Evolutionary conservation across 2,113 vertebrate species (phyloP).

Genomic region (Mesocricetus auratus): DNA sequence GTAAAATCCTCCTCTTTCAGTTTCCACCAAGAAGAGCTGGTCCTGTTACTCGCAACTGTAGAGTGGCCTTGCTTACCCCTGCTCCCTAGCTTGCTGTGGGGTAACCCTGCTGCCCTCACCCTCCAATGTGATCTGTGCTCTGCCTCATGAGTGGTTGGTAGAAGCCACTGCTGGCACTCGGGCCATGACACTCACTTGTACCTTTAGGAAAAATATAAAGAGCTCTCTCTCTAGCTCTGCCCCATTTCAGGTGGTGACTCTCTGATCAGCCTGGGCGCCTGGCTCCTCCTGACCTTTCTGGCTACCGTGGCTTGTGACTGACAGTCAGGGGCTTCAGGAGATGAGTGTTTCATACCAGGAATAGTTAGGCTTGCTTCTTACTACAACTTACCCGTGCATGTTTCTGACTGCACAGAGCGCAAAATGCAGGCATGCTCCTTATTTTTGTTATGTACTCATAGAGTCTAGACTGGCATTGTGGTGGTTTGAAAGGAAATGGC

Average conservation of each 20-base stretch:
- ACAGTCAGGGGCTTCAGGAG: neutral
- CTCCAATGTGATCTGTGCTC: no score
- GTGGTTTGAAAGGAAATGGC: no score
- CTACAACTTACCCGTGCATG: no score
- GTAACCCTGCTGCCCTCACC: neutral
- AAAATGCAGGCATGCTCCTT: neutral
- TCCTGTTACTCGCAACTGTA: neutral
- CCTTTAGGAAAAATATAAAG: neutral
- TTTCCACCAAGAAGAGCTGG: neutral
- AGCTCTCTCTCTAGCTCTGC: neutral
- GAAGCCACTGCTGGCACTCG: no score
- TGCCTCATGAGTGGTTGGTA: neutral
- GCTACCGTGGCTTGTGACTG: rapidly evolving
- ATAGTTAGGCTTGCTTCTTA: neutral
- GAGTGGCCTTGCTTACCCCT: neutral
- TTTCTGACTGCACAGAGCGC: no score
- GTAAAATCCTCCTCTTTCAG: neutral
- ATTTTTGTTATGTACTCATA: neutral
- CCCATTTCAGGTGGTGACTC: neutral
- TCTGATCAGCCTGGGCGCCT: neutral
- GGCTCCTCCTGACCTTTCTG: neutral
- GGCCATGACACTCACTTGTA: no score
- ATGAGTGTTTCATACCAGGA: no score
- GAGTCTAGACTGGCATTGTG: neutral
- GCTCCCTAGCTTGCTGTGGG: neutral